A percentile compares a stretch with the other conserved stretches of the same genome.
Evolutionary conservation across 2,113 vertebrate species (phyloP).

Genomic region (Rhipidura dahli): DNA sequence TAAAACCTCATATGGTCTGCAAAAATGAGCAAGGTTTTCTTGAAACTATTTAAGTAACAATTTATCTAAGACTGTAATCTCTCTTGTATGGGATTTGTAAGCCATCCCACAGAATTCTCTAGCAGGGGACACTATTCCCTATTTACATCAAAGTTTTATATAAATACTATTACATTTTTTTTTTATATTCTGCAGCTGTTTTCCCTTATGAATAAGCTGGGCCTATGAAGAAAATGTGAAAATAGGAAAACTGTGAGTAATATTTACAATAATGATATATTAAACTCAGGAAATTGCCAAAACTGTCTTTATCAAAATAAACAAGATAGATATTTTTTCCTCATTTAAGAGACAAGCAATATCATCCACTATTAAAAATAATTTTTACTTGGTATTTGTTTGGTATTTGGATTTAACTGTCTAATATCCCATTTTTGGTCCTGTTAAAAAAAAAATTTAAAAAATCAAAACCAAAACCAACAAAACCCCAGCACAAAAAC

Average conservation of each 20-base stretch:
- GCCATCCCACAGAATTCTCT: slow-evolving; percentile 32
- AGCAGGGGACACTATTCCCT: slow-evolving; percentile 15
- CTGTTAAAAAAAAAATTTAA: neutral
- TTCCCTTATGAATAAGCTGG: slow-evolving; percentile 63
- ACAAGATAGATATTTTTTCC: slow-evolving; percentile 39
- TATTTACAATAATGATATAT: slow-evolving; percentile 63
- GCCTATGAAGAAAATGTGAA: slow-evolving; percentile 50
- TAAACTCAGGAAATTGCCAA: slow-evolving; percentile 63
- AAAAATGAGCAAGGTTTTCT: slow-evolving; percentile 15
- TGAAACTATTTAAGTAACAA: slow-evolving; percentile 41
- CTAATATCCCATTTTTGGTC: slow-evolving; percentile 23
- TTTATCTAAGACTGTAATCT: slow-evolving; percentile 51
- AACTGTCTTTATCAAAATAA: slow-evolving; percentile 68
- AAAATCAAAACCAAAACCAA: neutral
- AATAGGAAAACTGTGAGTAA: slow-evolving; percentile 58
- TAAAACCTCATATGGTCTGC: slow-evolving; percentile 20
- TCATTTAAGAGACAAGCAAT: slow-evolving; percentile 45
- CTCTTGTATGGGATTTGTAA: slow-evolving; percentile 46
- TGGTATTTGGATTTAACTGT: slow-evolving; percentile 46
- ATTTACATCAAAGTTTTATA: slow-evolving; percentile 61
- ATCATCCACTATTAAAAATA: slow-evolving; percentile 26
- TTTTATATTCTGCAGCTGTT: slow-evolving; percentile 68
- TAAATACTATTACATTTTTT: slow-evolving; percentile 34
- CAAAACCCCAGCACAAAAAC: neutral
- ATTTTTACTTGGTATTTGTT: slow-evolving; percentile 45